phyloP scores from a whole-genome alignment of 2,888 invertebrate genomes.

The Teleiodes luculella region DNA sequence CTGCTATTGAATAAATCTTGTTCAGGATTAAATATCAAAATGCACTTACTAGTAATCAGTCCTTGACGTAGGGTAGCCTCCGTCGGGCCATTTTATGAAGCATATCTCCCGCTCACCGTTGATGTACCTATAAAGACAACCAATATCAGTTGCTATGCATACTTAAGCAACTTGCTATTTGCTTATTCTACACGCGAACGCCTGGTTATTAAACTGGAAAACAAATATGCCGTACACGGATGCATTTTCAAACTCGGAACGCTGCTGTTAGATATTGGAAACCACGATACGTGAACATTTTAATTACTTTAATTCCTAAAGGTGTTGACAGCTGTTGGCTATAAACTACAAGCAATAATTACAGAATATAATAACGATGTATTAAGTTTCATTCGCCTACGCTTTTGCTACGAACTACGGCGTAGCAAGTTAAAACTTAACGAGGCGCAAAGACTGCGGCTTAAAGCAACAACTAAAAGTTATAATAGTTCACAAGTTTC shows the following conservation, averaged over 20 bases:
- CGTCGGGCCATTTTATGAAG: slow-evolving; percentile 81
- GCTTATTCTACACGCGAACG: background rate
- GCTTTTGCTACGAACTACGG: background rate
- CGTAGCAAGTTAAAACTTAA: background rate
- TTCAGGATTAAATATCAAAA: no score
- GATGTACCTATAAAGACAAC: slow-evolving; percentile 48
- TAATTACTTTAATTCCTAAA: no score
- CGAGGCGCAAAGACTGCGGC: background rate
- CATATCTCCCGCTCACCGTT: slow-evolving; percentile 78
- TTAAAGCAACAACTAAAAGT: background rate
- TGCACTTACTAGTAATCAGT: slow-evolving; percentile 80
- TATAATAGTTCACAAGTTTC: background rate
- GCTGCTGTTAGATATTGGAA: no score
- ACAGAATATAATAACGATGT: no score
- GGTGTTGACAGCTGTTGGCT: no score
- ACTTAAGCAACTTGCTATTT: background rate
- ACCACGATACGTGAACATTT: no score
- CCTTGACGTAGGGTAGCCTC: slow-evolving; percentile 76
- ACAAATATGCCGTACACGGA: no score
- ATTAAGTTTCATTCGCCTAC: background rate
- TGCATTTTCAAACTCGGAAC: no score
- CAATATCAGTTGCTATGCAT: background rate
- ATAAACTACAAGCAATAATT: no score
- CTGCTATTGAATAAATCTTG: no score
- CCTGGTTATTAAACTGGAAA: background rate